A percentile compares a stretch with the other conserved stretches of the same genome.
Evolutionary conservation across 1,140 invertebrate genomes (phyloP).

Genomic region (Caenorhabditis latens): DNA sequence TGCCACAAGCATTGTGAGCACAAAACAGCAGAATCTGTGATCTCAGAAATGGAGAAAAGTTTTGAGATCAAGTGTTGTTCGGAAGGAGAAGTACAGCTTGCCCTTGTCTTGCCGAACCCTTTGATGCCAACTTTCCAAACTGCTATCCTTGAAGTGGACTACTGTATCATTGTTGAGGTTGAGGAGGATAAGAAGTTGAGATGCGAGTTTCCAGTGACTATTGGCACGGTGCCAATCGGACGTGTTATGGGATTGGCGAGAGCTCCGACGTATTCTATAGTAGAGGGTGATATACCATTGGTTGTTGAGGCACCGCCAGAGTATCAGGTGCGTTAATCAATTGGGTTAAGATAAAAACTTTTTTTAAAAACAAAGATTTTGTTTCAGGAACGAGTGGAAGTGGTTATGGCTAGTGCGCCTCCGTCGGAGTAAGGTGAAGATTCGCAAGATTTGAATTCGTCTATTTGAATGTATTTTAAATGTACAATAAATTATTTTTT

Average conservation of each 20-base stretch:
- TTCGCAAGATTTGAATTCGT: not conserved
- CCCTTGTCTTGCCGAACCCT: not conserved
- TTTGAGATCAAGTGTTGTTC: not conserved
- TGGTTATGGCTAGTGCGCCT: not conserved
- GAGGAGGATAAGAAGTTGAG: not conserved
- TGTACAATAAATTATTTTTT: no score
- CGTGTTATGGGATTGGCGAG: not conserved
- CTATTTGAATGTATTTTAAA: no score
- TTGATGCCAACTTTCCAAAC: constrained; percentile 1
- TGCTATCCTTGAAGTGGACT: not conserved
- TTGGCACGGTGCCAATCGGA: constrained; percentile 3
- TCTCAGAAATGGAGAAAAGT: constrained; percentile 7
- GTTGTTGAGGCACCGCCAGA: not conserved
- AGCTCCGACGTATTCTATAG: not conserved
- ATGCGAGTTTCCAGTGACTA: not conserved
- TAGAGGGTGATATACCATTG: not conserved
- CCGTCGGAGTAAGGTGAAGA: not conserved
- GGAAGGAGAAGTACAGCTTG: not conserved
- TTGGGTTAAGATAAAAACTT: not conserved
- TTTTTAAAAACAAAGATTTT: no score
- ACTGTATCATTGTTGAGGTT: not conserved
- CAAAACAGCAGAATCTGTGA: not conserved
- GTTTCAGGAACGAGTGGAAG: not conserved
- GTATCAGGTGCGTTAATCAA: not conserved
- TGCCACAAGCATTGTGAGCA: constrained; percentile 27